Evolutionary conservation across 2,888 invertebrate species (phyloP).

Genomic region (Catocala sponsa): DNA sequence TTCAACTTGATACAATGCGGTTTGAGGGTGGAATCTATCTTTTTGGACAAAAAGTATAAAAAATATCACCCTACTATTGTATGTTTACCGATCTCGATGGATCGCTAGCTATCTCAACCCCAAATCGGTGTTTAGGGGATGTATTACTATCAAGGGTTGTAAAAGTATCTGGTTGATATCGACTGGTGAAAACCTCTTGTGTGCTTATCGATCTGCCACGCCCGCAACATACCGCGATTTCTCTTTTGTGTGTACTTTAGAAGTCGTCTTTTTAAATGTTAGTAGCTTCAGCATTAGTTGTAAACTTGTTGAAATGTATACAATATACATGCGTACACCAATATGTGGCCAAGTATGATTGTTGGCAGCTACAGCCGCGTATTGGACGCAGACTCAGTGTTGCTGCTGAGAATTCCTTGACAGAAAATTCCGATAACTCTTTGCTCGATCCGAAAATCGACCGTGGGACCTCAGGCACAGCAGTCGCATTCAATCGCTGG

Average conservation of each 20-base stretch:
- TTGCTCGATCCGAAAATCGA: too few relatives aligned
- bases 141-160: conserved; percentile 16
- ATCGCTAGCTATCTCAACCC: conserved; percentile 24
- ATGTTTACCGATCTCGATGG: not conserved
- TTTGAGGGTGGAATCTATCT: conserved; percentile 23
- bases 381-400: too few relatives aligned
- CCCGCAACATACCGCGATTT: not conserved
- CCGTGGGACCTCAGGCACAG: too few relatives aligned
- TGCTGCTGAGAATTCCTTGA: too few relatives aligned
- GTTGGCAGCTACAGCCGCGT: too few relatives aligned
- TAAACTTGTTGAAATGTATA: too few relatives aligned
- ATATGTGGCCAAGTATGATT: too few relatives aligned
- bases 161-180: conserved; percentile 26
- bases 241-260: not conserved
- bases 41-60: conserved; percentile 32
- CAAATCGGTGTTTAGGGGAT: conserved; percentile 16
- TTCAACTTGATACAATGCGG: conserved; percentile 30
- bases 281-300: too few relatives aligned
- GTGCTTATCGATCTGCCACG: conserved; percentile 6
- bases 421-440: too few relatives aligned
- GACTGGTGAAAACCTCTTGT: conserved; percentile 11
- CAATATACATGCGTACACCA: too few relatives aligned
- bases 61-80: conserved; percentile 23
- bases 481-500: too few relatives aligned
- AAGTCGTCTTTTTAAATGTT: too few relatives aligned